Conservation (phyloP, 2,113 vertebrate genomes). For the rat (Rattus norvegicus) region DNA sequence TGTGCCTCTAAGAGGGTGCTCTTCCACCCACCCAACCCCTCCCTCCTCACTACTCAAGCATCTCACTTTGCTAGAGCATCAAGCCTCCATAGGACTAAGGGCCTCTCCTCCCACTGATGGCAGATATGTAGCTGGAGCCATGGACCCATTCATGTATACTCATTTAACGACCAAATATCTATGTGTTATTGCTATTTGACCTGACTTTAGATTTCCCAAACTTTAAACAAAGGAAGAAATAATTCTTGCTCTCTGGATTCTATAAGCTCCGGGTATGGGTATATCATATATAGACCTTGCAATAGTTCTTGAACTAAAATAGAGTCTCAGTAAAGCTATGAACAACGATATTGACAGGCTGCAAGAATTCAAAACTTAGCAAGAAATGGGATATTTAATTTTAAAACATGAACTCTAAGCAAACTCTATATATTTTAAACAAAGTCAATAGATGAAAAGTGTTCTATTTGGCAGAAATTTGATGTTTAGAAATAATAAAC, state of each 20-base stretch:
- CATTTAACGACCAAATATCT: neutral
- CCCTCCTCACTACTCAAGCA: too few species aligned
- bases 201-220: neutral
- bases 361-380: neutral
- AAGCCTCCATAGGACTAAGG: too few species aligned
- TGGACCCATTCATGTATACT: too few species aligned
- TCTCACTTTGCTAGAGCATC: too few species aligned
- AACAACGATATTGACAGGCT: neutral
- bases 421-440: constrained; percentile 31
- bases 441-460: constrained; percentile 35
- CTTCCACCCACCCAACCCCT: too few species aligned
- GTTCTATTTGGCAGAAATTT: constrained; percentile 37
- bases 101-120: too few species aligned
- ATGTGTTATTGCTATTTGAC: neutral
- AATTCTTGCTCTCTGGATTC: neutral
- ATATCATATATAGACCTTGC: neutral
- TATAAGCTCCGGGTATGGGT: neutral
- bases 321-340: neutral
- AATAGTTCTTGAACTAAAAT: constrained; percentile 7
- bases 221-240: neutral
- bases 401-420: constrained; percentile 24
- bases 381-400: neutral
- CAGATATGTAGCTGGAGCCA: too few species aligned
- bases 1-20: too few species aligned
- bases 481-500: constrained; percentile 61